phyloP scores from a whole-genome alignment of 2,113 vertebrate species.

The Kryptolebias marmoratus region DNA sequence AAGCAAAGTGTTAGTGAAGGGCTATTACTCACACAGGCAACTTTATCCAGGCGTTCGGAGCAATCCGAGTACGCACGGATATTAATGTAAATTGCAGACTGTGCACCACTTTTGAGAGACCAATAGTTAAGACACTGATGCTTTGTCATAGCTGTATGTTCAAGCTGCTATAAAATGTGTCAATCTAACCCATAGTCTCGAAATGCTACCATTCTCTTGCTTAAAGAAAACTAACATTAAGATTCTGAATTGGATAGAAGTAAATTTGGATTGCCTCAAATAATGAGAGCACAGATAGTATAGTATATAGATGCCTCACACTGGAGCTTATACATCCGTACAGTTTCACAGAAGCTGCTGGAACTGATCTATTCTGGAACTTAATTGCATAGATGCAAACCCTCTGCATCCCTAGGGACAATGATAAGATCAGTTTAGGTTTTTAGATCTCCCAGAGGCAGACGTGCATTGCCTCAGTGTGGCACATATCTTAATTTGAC shows the following conservation, averaged over 20 bases:
- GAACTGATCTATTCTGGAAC: neutral
- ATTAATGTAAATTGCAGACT: conserved; percentile 26
- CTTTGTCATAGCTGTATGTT: too few species aligned
- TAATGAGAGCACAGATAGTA: neutral
- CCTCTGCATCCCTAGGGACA: neutral
- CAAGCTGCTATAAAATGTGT: too few species aligned
- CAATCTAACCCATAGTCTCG: too few species aligned
- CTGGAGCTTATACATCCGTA: neutral
- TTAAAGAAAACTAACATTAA: neutral
- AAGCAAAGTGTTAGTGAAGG: neutral
- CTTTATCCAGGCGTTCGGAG: conserved; percentile 18
- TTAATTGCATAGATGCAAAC: neutral
- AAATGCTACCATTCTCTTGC: too few species aligned
- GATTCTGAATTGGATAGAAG: neutral
- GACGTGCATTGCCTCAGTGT: neutral
- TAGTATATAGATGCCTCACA: neutral
- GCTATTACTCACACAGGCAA: neutral
- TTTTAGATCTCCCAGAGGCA: neutral
- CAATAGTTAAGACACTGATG: conserved; percentile 4
- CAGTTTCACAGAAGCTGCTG: neutral
- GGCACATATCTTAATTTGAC: conserved; percentile 22
- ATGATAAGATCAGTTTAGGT: neutral
- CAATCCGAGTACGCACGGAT: neutral
- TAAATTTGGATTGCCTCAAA: neutral
- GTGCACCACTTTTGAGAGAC: conserved; percentile 8